Percentiles rank a stretch among this genome's conserved stretches.
Evolutionary conservation across 2,797 vertebrate species (phyloP).

Genomic region (Diglossa cyanea): DNA sequence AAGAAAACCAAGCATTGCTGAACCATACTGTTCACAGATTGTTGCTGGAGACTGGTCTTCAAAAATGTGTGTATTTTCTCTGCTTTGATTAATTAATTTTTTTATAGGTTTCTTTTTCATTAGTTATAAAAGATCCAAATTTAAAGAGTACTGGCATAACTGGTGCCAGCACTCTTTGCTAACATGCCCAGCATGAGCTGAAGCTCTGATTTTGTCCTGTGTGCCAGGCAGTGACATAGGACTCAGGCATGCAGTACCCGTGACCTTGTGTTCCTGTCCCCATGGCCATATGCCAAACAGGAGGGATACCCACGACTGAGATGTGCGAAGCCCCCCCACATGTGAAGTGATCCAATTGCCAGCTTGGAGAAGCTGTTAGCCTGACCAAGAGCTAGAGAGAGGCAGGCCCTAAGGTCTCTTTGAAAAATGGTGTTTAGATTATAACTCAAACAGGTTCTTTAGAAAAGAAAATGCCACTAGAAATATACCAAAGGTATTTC

Average conservation of each 20-base stretch:
- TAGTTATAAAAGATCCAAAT: background rate
- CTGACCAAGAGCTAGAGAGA: background rate
- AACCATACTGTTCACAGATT: background rate
- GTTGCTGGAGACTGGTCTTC: background rate
- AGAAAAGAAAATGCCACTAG: background rate
- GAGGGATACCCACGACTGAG: background rate
- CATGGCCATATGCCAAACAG: background rate
- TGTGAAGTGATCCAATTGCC: background rate
- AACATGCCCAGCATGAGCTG: background rate
- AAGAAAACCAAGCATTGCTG: background rate
- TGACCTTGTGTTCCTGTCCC: rapidly evolving
- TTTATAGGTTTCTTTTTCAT: background rate
- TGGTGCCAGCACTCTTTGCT: background rate
- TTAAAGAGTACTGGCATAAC: background rate
- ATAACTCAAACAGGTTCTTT: background rate
- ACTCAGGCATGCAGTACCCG: rapidly evolving
- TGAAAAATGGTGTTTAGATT: background rate
- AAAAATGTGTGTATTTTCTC: background rate
- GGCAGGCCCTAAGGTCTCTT: background rate
- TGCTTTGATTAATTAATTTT: background rate
- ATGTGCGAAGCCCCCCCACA: background rate
- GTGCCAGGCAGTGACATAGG: background rate
- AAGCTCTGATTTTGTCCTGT: background rate
- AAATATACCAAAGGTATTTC: background rate
- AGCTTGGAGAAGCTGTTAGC: background rate